Evolutionary conservation across 2,888 invertebrate species (phyloP).

Genomic region (Empis stercorea): DNA sequence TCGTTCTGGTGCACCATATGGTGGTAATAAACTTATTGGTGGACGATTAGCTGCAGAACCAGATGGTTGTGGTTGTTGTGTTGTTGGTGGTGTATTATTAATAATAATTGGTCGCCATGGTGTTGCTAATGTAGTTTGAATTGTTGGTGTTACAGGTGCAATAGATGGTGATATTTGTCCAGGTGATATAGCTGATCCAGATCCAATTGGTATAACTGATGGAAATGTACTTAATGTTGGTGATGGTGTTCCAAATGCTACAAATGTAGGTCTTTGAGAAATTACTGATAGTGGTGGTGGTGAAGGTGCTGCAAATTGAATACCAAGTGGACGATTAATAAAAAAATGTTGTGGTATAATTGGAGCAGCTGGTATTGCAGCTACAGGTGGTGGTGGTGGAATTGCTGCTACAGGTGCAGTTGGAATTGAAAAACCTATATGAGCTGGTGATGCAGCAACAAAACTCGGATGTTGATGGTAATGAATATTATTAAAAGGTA

Average conservation of each 20-base stretch:
- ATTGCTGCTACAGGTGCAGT: constrained; percentile 8
- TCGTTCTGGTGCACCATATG: background rate
- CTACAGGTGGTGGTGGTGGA: constrained; percentile 9
- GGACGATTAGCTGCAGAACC: background rate
- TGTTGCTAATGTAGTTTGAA: constrained; percentile 1
- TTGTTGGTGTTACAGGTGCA: constrained; percentile 17
- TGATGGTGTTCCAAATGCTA: background rate
- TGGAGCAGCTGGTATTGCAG: too few species aligned
- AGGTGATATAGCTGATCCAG: background rate
- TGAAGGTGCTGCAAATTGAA: background rate
- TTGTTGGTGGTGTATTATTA: background rate
- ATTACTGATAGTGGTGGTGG: background rate
- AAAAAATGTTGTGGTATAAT: background rate
- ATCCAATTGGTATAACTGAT: background rate
- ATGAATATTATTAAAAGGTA: constrained; percentile 1
- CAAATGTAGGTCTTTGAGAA: background rate
- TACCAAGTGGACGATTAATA: background rate
- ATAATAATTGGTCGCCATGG: constrained; percentile 7
- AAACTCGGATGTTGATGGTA: constrained; percentile 8
- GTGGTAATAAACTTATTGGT: background rate
- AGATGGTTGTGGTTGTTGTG: background rate
- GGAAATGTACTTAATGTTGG: background rate
- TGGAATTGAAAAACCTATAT: constrained; percentile 13
- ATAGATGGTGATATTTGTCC: background rate
- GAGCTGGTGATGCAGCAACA: constrained; percentile 13